Base-by-base conservation (phyloP, 1,140 invertebrate genomes). In the Neuroterus valhalla region DNA sequence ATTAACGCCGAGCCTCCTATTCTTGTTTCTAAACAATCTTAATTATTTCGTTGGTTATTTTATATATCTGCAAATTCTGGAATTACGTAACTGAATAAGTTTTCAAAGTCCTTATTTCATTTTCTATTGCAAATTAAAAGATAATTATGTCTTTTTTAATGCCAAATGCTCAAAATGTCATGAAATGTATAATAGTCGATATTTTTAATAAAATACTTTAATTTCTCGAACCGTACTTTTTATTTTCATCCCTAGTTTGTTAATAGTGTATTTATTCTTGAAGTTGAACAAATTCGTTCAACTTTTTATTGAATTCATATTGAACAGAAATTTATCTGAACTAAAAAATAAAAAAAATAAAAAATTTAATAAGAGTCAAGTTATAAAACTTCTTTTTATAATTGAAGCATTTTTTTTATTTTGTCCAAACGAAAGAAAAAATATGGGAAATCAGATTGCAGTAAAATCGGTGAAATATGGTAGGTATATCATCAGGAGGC, bases 1-100 rank as follows among this genome's bases (percentile, higher is more conserved):
- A 62, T 68, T 68, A 76, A 81, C 62, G 71, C 70, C 75, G 74
- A 76, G 44, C 72, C 74, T 69, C 75, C 68, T 76, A 43, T 67
- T 21, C 48, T 11, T 21, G 19, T 66, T 70, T 46, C 38, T 66
- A 14, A 23, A 52, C 10, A 52, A 66, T 23, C 66, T 44, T 21
- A 15, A 17, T 52, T 71, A 46, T 70, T 70, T 52, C 2, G 21
- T 45, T 50, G 2, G 3, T 42, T n/a, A n/a, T 48, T 50, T 50
- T 48, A 2, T 17, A 31, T 6, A 31, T 17, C 50, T 5, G 1
- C 50, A 55, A 71, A 48, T 14, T 38, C 42, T 19, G 21, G n/a
- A 68, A 1, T 68, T 19, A 19, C 8, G 6, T 14, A n/a, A 21
- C 17, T 6, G 23, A 11, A 21, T 10, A 11, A 11, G 17, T 62